Evolutionary conservation across 2,888 invertebrate species (phyloP).

Genomic region (Ypsolopha scabrella): DNA sequence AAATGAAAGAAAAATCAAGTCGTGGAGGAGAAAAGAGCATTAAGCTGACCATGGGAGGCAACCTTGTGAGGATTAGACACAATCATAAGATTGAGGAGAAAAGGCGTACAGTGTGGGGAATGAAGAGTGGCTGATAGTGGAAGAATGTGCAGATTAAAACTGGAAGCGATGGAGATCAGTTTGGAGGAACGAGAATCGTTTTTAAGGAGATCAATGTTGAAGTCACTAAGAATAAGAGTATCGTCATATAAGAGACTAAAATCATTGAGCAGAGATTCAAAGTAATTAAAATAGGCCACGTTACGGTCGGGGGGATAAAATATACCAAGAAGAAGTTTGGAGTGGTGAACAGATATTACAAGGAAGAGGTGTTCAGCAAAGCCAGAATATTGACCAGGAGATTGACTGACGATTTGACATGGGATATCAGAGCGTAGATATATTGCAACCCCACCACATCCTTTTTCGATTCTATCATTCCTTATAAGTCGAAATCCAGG

Average conservation of each 20-base stretch:
- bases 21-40: background rate
- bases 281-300: slow-evolving; percentile 6
- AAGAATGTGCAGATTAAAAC: slow-evolving; percentile 6
- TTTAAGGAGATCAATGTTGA: slow-evolving; percentile 9
- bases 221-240: slow-evolving; percentile 8
- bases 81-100: slow-evolving; percentile 10
- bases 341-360: slow-evolving; percentile 3
- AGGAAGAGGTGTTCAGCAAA: slow-evolving; percentile 5
- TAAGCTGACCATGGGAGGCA: background rate
- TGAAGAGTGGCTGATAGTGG: slow-evolving; percentile 8
- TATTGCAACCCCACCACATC: slow-evolving; percentile 7
- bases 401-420: background rate
- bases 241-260: slow-evolving; percentile 2
- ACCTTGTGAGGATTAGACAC: slow-evolving; percentile 3
- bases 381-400: background rate
- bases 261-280: slow-evolving; percentile 4
- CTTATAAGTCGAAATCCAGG: slow-evolving; percentile 1
- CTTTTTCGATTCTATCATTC: slow-evolving; percentile 1
- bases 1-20: no score
- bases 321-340: slow-evolving; percentile 6
- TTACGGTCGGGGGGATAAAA: slow-evolving; percentile 6
- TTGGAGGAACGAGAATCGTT: slow-evolving; percentile 1
- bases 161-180: slow-evolving; percentile 5
- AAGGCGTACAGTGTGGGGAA: background rate
- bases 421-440: slow-evolving; percentile 4